Evolutionary conservation across 1,140 invertebrate genomes (phyloP).

Genomic region (Macrotrachela quadricornifera): DNA sequence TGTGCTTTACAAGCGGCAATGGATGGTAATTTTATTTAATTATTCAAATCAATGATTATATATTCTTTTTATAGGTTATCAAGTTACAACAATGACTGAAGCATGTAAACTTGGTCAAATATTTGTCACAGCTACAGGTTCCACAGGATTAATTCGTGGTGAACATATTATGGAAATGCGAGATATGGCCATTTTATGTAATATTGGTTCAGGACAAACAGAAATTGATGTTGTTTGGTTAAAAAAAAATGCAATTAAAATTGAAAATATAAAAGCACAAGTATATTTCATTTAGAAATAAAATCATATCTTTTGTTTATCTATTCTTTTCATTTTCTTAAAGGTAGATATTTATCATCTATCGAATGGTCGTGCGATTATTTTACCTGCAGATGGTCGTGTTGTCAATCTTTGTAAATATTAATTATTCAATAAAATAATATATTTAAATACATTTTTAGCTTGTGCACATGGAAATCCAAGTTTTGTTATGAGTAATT

Average conservation of each 20-base stretch:
- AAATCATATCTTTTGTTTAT: too few relatives aligned
- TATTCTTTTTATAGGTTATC: constrained; percentile 26
- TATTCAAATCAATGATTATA: too few relatives aligned
- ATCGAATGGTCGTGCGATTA: constrained; percentile 69
- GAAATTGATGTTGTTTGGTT: constrained; percentile 92
- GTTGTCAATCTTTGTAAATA: constrained; percentile 68
- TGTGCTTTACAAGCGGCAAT: constrained; percentile 91
- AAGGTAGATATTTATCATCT: constrained; percentile 60
- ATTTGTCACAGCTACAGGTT: constrained; percentile 92
- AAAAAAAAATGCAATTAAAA: constrained; percentile 63
- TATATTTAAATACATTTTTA: too few relatives aligned
- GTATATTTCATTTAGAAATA: constrained; percentile 16
- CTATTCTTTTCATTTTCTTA: too few relatives aligned
- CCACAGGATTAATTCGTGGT: constrained; percentile 68
- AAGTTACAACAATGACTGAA: constrained; percentile 91
- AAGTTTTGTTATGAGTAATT: constrained; percentile 97
- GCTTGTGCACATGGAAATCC: constrained; percentile 85
- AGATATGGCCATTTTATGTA: constrained; percentile 94
- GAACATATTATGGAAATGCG: constrained; percentile 74
- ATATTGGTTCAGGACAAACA: constrained; percentile 94
- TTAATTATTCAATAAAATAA: too few relatives aligned
- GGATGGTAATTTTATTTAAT: constrained; percentile 46
- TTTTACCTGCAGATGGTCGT: constrained; percentile 79
- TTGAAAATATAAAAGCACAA: constrained; percentile 86
- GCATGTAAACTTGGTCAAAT: constrained; percentile 67